These are phyloP conservation scores for Okamejei kenojei DNA, from an alignment of 2,797 vertebrate genomes.

Conservation along the genomic window DNA sequence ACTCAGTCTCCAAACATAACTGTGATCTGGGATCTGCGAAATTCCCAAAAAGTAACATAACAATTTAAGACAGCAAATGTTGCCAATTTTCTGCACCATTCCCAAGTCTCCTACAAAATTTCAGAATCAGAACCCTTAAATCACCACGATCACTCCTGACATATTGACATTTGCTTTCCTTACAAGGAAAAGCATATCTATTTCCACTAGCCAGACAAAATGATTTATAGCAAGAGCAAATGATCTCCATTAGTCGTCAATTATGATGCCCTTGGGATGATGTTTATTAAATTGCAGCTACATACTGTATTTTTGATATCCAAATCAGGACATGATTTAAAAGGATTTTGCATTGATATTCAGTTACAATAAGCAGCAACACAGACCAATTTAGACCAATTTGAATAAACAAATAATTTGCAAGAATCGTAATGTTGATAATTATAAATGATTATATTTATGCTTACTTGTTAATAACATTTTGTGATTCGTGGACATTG, in stretches of 20 bases:
- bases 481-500: slow-evolving; percentile 77
- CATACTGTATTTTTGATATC: not conserved
- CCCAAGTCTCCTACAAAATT: not conserved
- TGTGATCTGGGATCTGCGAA: not conserved
- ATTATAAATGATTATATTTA: not conserved
- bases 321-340: not conserved
- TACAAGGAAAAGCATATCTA: not conserved
- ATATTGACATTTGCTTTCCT: not conserved
- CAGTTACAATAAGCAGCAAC: not conserved
- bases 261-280: not conserved
- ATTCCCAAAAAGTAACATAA: not conserved
- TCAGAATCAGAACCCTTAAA: not conserved
- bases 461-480: slow-evolving; percentile 81
- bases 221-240: not conserved
- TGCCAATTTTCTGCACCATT: not conserved
- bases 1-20: not conserved
- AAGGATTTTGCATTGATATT: not conserved
- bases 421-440: not conserved
- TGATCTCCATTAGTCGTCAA: not conserved
- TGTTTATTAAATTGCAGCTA: not conserved
- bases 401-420: not conserved
- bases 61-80: too few relatives aligned
- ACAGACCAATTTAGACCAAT: not conserved
- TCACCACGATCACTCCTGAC: not conserved
- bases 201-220: not conserved